A percentile compares a stretch with the other conserved stretches of the same genome.
phyloP scores from a whole-genome alignment of 1,140 invertebrate species.

The Yoshiicerus persimilis region DNA sequence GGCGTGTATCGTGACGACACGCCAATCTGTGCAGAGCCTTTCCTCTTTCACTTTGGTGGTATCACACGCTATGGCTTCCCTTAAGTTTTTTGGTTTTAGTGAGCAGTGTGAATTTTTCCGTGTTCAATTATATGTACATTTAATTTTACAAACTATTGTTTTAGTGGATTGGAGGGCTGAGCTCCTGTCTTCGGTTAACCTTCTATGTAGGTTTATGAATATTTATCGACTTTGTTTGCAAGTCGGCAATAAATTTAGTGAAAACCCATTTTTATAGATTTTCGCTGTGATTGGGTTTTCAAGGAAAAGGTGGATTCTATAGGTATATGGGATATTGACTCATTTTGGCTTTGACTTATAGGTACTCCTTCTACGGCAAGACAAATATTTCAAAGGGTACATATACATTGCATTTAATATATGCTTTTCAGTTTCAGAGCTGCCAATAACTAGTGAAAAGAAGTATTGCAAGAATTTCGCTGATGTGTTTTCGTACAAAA shows the following conservation, averaged over 20 bases:
- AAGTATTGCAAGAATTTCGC: background rate
- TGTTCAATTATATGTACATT: background rate
- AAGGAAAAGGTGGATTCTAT: too few relatives aligned
- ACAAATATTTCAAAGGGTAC: too few relatives aligned
- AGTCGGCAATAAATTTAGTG: too few relatives aligned
- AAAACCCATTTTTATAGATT: too few relatives aligned
- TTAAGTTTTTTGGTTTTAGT: background rate
- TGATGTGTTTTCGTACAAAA: background rate
- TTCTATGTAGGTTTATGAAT: too few relatives aligned
- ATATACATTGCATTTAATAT: too few relatives aligned
- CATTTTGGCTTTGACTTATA: too few relatives aligned
- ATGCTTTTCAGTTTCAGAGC: too few relatives aligned
- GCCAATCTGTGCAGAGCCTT: slow-evolving; percentile 3
- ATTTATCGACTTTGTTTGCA: too few relatives aligned
- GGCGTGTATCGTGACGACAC: slow-evolving; percentile 25
- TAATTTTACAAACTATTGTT: background rate
- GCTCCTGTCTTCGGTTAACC: background rate
- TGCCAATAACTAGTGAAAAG: background rate
- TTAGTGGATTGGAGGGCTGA: background rate
- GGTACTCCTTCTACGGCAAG: too few relatives aligned
- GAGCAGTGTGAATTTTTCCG: background rate
- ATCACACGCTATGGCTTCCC: background rate
- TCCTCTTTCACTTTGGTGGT: background rate
- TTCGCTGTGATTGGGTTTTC: too few relatives aligned
- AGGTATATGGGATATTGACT: too few relatives aligned